Percentiles rank a stretch among this genome's conserved stretches.
phyloP scores from a whole-genome alignment of 2,888 invertebrate species.

The Pediacus dermestoides region DNA sequence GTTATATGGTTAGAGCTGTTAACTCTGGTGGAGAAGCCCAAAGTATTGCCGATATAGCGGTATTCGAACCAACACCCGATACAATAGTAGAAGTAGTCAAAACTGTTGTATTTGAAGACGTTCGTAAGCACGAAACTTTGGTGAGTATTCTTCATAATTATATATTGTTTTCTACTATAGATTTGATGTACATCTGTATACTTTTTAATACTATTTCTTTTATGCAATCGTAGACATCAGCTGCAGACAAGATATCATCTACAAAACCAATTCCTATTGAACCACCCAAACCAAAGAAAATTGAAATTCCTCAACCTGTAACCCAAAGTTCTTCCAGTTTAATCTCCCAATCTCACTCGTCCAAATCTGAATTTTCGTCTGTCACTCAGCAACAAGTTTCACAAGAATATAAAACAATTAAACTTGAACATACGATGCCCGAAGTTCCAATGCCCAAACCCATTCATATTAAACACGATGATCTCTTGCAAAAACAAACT shows the following conservation, averaged over 20 bases:
- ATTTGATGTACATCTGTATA: constrained; percentile 14
- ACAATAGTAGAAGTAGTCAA: constrained; percentile 66
- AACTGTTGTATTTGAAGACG: constrained; percentile 62
- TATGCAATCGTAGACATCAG: constrained; percentile 35
- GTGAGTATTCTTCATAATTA: constrained; percentile 37
- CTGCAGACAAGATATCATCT: constrained; percentile 39
- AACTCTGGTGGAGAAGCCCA: constrained; percentile 80
- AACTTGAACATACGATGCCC: constrained; percentile 43
- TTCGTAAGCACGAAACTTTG: constrained; percentile 49
- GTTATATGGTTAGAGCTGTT: constrained; percentile 70
- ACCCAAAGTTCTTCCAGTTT: constrained; percentile 30
- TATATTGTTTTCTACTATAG: neutral
- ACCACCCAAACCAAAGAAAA: constrained; percentile 27
- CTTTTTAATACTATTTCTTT: constrained; percentile 20
- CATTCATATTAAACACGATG: constrained; percentile 24
- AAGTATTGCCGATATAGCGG: constrained; percentile 74
- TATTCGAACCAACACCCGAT: constrained; percentile 66
- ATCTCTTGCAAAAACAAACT: constrained; percentile 31
- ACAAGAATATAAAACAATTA: constrained; percentile 44
- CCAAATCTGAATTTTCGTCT: constrained; percentile 42
- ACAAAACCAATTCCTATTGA: constrained; percentile 28
- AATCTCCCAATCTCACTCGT: constrained; percentile 33
- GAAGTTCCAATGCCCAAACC: constrained; percentile 40
- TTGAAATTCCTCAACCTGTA: too few relatives aligned
- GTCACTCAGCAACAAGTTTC: constrained; percentile 42